Percentiles rank a stretch among this genome's conserved stretches.
Conservation (phyloP, 2,797 vertebrate species). For the Girardinus metallicus region DNA sequence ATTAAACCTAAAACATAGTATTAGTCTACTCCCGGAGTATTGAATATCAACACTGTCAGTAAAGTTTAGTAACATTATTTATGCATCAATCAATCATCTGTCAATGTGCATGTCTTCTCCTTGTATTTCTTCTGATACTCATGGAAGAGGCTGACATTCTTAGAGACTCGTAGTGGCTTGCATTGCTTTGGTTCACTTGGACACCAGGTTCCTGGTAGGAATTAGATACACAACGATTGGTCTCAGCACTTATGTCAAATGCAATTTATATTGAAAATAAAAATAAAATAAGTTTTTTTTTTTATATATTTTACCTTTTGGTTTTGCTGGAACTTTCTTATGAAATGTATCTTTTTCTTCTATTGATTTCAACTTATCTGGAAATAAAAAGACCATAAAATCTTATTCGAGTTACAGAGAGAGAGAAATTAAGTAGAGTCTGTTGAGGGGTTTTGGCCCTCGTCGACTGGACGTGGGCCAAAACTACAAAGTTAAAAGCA, state of each 20-base stretch:
- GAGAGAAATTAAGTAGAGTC: too few relatives aligned
- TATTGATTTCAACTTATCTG: not conserved
- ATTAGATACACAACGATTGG: not conserved
- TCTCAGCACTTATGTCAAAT: not conserved
- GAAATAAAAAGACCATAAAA: not conserved
- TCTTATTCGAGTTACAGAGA: not conserved
- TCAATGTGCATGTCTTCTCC: conserved; percentile 23
- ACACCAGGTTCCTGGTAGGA: conserved; percentile 37
- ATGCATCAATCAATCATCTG: conserved; percentile 16
- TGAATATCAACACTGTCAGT: not conserved
- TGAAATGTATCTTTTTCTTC: not conserved
- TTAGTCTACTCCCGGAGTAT: not conserved
- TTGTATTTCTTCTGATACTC: conserved; percentile 69
- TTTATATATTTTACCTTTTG: conserved; percentile 6
- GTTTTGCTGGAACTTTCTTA: not conserved
- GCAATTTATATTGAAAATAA: not conserved
- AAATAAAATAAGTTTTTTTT: too few relatives aligned
- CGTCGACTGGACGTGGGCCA: too few relatives aligned
- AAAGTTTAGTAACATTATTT: not conserved
- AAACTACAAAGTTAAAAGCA: too few relatives aligned
- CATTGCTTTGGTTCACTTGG: conserved; percentile 24
- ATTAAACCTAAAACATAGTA: not conserved
- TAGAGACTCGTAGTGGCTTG: not conserved
- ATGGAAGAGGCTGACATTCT: conserved; percentile 45
- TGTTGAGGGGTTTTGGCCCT: too few relatives aligned